phyloP scores from a whole-genome alignment of 2,888 invertebrate genomes.

The Ctena decussata region DNA sequence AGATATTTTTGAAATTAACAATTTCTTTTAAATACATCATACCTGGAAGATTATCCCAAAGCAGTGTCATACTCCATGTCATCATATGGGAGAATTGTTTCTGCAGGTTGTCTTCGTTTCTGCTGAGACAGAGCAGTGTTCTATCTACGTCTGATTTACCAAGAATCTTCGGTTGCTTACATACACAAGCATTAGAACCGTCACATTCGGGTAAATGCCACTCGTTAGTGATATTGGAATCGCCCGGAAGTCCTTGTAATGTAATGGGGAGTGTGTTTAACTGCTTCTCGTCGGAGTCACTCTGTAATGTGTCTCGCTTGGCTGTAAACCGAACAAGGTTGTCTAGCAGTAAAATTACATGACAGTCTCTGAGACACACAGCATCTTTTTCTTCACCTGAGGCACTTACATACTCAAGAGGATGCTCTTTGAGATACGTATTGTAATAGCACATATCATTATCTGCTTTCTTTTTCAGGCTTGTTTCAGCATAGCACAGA shows the following conservation, averaged over 20 bases:
- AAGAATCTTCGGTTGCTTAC: not conserved
- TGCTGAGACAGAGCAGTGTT: not conserved
- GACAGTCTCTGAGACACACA: not conserved
- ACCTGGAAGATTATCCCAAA: not conserved
- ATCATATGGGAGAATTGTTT: not conserved
- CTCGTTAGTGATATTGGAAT: not conserved
- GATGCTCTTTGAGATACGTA: not conserved
- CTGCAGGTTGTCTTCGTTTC: not conserved
- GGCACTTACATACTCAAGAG: not conserved
- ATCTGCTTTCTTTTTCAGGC: not conserved
- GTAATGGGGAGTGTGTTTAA: not conserved
- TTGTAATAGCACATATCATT: not conserved
- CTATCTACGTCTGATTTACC: not conserved
- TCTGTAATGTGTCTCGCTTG: not conserved
- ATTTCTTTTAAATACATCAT: not conserved
- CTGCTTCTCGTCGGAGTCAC: not conserved
- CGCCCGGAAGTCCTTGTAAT: not conserved
- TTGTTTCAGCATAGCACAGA: not conserved
- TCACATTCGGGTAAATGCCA: not conserved
- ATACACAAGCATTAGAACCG: not conserved
- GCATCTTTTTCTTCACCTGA: not conserved
- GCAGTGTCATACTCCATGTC: not conserved
- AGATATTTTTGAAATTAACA: no score
- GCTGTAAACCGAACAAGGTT: not conserved
- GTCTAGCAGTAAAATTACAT: not conserved